Conservation (phyloP, 2,797 vertebrate genomes). For the Anisognathus igniventris region DNA sequence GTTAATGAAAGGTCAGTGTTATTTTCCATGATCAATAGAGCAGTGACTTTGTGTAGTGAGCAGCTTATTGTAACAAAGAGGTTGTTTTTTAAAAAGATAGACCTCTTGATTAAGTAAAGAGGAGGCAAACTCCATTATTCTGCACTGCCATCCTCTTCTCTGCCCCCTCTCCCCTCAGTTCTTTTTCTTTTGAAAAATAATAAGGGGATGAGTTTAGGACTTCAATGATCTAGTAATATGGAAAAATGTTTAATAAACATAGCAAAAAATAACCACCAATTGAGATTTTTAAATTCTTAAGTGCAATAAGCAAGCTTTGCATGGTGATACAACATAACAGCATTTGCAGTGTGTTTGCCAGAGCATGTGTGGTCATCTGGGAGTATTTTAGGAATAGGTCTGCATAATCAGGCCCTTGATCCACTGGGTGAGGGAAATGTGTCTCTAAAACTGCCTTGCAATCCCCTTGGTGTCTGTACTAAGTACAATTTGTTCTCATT, state of each 20-base stretch:
- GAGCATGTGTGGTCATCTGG: background rate
- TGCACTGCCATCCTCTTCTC: rapidly evolving
- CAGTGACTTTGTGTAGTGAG: background rate
- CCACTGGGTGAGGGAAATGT: background rate
- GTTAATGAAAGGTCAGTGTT: background rate
- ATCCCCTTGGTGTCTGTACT: background rate
- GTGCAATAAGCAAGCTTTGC: background rate
- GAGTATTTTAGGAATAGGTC: background rate
- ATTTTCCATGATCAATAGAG: background rate
- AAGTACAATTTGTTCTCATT: background rate
- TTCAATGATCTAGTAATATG: background rate
- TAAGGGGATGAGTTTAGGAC: background rate
- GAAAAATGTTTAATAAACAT: background rate
- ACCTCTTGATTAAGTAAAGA: background rate
- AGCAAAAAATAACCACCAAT: background rate
- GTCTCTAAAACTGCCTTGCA: background rate
- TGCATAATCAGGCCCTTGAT: background rate
- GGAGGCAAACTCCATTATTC: background rate
- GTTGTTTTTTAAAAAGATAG: background rate
- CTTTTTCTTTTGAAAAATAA: background rate
- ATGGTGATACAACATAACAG: background rate
- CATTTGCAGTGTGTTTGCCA: background rate
- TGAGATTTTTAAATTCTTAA: background rate
- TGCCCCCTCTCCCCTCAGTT: rapidly evolving
- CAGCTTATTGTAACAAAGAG: background rate